phyloP scores from a whole-genome alignment of 2,888 invertebrate genomes.

The Nemotelus nigrinus region DNA sequence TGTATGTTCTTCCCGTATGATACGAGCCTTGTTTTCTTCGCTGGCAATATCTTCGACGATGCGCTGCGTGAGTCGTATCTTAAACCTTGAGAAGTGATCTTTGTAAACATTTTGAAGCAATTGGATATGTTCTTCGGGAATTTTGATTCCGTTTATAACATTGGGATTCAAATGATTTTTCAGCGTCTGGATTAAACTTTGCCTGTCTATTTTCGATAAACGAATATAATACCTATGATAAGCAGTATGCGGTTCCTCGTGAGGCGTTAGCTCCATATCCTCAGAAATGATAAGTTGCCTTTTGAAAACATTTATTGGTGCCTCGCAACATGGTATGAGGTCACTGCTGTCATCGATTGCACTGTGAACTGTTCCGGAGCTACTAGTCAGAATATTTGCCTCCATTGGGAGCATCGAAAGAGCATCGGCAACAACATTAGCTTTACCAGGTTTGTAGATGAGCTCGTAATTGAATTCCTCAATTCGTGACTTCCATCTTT shows the following conservation, averaged over 20 bases:
- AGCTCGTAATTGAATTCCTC: no score
- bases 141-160: constrained; percentile 4
- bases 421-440: background rate
- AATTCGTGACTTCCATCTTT: constrained; percentile 27
- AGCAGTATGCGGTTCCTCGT: background rate
- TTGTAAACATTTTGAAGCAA: background rate
- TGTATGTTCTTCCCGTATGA: constrained; percentile 3
- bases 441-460: background rate
- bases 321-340: background rate
- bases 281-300: background rate
- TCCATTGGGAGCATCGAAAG: background rate
- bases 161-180: background rate
- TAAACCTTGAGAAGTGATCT: background rate
- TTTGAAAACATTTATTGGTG: background rate
- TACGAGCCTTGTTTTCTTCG: no score
- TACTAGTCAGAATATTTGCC: background rate
- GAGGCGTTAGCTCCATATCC: background rate
- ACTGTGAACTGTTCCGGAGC: background rate
- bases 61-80: background rate
- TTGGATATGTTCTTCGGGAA: constrained; percentile 9
- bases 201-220: background rate
- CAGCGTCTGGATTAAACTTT: background rate
- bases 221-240: background rate
- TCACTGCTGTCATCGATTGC: background rate
- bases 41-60: background rate